Evolutionary conservation across 2,113 vertebrate genomes (phyloP), one percentile per base, ranked within the genome.

Genomic region (Sorex araneus): DNA sequence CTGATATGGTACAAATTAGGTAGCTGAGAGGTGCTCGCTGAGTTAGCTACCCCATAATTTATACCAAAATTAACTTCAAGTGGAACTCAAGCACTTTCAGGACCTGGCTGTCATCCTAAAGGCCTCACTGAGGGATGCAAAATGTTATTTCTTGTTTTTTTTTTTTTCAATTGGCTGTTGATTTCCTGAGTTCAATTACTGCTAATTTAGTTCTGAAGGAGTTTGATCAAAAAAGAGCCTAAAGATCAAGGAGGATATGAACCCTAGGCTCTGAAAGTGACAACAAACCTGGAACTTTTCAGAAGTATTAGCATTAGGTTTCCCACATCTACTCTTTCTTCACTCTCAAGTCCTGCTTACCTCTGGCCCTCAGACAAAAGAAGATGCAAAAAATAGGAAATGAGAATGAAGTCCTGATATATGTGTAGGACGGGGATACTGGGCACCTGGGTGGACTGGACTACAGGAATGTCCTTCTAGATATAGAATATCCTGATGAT

Each of bases 321-420:
- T 81, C 70, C 64, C 67, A 73, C 25, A 92, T 75, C 76, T 74
- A 50, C 93, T 57, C 45, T 92, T 85, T 82, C 75, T 91, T 94
- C 36, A 60, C 74, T 70, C 9, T 32, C 47, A 69, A 32, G 2
- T 36, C 87, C 86, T 93, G 64, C 89, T 93, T 92, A 16, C 54
- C 82, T 34, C 78, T 97, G 92, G n/a, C 94, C 89, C 23, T 6
- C 28, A 6, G 16, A 64, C 93, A 91, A 91, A 92, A 82, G 28
- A 32, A 95, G 95, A 95, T 94, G 91, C 23, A 92, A 93, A 91
- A 94, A 15, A 74, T n/a, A 95, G 47, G 64, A 82, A 0, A 89
- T 92, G 85, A 94, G 90, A 89, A 93, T 97, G 96, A 94, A 94
- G 83, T 94, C 28, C 87, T 96, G 90, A 94, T 47, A 40, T 87